Evolutionary conservation across 2,113 vertebrate genomes (phyloP).

Genomic region (Hyperoodon ampullatus): DNA sequence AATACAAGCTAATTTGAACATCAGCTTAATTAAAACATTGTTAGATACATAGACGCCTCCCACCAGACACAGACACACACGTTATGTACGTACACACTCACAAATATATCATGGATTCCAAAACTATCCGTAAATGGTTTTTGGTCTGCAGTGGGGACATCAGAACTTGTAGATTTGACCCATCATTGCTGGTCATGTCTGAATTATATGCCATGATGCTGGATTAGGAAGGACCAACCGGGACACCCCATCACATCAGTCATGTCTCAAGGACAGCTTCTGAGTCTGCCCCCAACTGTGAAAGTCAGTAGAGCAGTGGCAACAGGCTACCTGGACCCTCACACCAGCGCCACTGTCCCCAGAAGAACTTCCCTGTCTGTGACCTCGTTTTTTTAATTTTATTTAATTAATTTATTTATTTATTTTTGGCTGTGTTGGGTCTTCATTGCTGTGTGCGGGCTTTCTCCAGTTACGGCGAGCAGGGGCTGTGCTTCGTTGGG

Average conservation of each 20-base stretch:
- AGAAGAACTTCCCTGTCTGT: background rate
- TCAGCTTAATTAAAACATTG: constrained; percentile 36
- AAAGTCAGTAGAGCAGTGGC: background rate
- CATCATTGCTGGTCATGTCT: background rate
- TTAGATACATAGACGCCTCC: constrained; percentile 2
- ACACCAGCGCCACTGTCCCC: background rate
- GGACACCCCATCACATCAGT: background rate
- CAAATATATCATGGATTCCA: background rate
- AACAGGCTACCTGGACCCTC: background rate
- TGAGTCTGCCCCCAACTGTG: background rate
- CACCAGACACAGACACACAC: background rate
- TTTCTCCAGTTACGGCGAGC: too few relatives aligned
- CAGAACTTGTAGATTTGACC: background rate
- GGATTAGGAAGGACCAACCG: background rate
- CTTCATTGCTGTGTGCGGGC: too few relatives aligned
- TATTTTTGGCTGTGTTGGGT: too few relatives aligned
- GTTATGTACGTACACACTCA: background rate
- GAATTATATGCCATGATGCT: background rate
- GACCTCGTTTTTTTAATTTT: too few relatives aligned
- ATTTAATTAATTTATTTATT: too few relatives aligned
- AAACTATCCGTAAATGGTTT: background rate
- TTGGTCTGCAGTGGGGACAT: background rate
- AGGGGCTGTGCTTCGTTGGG: too few relatives aligned
- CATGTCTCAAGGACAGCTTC: background rate
- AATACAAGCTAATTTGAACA: constrained; percentile 45